phyloP scores from a whole-genome alignment of 2,113 vertebrate species.

The Perognathus longimembris region DNA sequence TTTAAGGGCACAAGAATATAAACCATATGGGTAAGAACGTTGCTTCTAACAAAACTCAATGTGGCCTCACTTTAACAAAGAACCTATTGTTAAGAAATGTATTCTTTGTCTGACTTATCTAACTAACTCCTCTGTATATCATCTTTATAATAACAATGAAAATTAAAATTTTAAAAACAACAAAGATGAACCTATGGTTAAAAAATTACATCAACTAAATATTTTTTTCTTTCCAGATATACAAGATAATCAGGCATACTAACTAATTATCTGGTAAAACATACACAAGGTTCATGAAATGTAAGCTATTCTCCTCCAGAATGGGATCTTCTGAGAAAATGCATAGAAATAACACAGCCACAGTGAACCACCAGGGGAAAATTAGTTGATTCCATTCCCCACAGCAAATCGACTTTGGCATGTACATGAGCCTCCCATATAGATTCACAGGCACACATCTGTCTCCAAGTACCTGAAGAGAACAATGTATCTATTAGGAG shows the following conservation, averaged over 20 bases:
- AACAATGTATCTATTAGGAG: constrained; percentile 54
- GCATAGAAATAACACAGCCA: constrained; percentile 51
- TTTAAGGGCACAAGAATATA: neutral
- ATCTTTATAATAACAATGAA: too few species aligned
- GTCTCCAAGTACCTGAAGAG: constrained; percentile 2
- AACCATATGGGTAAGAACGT: neutral
- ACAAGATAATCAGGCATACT: constrained; percentile 29
- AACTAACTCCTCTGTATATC: too few species aligned
- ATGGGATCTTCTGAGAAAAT: constrained; percentile 42
- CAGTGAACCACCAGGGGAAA: neutral
- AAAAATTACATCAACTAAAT: constrained; percentile 8
- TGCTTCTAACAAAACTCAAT: constrained; percentile 28
- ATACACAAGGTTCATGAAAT: constrained; percentile 60
- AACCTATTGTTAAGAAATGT: neutral
- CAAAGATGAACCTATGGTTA: too few species aligned
- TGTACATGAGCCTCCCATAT: neutral
- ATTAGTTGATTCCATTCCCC: constrained; percentile 67
- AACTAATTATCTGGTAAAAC: constrained; percentile 23
- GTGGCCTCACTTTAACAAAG: neutral
- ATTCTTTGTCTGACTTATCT: too few species aligned
- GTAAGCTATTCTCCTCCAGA: constrained; percentile 47
- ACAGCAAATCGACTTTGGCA: constrained; percentile 61
- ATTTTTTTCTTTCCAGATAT: constrained; percentile 39
- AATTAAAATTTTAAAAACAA: too few species aligned
- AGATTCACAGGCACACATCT: constrained; percentile 35